Conservation (phyloP, 2,888 invertebrate genomes). For the Cremastobaeus sp. region DNA sequence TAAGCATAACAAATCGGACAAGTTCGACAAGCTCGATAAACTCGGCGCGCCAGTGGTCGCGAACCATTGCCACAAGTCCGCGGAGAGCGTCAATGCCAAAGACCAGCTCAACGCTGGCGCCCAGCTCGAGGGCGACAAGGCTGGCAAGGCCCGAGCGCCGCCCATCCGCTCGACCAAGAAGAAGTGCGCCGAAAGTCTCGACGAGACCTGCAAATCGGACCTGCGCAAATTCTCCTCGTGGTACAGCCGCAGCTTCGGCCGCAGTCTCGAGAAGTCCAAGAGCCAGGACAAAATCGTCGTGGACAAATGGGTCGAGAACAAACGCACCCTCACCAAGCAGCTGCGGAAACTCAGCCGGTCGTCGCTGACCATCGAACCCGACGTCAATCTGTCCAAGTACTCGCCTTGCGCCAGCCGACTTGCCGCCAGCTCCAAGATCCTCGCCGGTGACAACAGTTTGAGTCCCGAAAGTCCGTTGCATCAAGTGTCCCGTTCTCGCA, state of each 20-base stretch:
- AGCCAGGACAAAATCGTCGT: conserved; percentile 59
- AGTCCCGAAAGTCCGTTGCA: conserved; percentile 74
- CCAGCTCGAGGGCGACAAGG: conserved; percentile 18
- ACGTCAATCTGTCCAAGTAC: conserved; percentile 74
- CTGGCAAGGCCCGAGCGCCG: conserved; percentile 23
- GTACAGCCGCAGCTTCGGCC: conserved; percentile 62
- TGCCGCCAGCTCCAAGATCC: conserved; percentile 75
- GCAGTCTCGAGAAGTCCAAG: conserved; percentile 62
- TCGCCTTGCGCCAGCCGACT: conserved; percentile 76
- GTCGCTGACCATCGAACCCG: conserved; percentile 71
- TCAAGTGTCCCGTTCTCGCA: conserved; percentile 68
- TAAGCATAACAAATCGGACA: too few relatives aligned
- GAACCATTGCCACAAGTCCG: conserved; percentile 22
- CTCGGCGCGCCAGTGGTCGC: background rate
- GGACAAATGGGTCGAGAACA: conserved; percentile 62
- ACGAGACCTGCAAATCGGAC: conserved; percentile 46
- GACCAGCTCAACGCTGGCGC: conserved; percentile 36
- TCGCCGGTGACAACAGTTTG: conserved; percentile 68
- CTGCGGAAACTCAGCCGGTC: conserved; percentile 73
- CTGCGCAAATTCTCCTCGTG: conserved; percentile 66
- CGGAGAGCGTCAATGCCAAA: conserved; percentile 57
- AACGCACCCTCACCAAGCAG: conserved; percentile 65
- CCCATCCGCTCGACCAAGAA: conserved; percentile 19
- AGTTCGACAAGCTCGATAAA: conserved; percentile 5
- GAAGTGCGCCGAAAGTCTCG: conserved; percentile 32